Evolutionary conservation across 1,140 invertebrate genomes (phyloP).

Genomic region (Harpegnathos saltator): DNA sequence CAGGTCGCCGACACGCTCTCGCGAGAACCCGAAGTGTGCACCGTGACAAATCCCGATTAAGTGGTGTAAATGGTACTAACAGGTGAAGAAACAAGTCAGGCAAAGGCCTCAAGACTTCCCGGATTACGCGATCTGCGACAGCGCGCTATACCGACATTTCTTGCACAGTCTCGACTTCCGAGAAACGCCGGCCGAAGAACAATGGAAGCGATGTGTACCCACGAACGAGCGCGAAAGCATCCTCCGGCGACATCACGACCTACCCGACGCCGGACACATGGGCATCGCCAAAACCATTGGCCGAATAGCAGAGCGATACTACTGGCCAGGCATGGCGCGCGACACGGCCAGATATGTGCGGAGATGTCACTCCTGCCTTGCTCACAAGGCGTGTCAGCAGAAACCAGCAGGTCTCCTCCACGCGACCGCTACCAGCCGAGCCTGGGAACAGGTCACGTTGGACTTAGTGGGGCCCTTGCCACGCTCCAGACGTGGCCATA

Average conservation of each 20-base stretch:
- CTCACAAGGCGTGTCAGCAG: neutral
- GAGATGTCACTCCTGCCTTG: neutral
- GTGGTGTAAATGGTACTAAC: neutral
- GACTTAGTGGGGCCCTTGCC: neutral
- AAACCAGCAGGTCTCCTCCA: neutral
- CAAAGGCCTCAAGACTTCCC: neutral
- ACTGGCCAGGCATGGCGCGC: neutral
- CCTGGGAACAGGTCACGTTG: neutral
- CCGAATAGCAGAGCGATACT: neutral
- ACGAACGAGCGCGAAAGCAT: no score
- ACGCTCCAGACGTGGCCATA: neutral
- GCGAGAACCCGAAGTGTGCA: neutral
- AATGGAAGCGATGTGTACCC: neutral
- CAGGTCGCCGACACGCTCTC: neutral
- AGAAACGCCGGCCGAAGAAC: neutral
- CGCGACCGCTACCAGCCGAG: neutral
- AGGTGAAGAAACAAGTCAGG: neutral
- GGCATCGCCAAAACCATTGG: neutral
- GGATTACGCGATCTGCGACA: rapidly evolving
- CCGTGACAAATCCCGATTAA: neutral
- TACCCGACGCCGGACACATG: neutral
- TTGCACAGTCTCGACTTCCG: neutral
- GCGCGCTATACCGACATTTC: neutral
- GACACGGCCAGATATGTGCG: neutral
- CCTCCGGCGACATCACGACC: no score